Conservation (phyloP, 2,113 vertebrate genomes). For the Empidonax traillii region DNA sequence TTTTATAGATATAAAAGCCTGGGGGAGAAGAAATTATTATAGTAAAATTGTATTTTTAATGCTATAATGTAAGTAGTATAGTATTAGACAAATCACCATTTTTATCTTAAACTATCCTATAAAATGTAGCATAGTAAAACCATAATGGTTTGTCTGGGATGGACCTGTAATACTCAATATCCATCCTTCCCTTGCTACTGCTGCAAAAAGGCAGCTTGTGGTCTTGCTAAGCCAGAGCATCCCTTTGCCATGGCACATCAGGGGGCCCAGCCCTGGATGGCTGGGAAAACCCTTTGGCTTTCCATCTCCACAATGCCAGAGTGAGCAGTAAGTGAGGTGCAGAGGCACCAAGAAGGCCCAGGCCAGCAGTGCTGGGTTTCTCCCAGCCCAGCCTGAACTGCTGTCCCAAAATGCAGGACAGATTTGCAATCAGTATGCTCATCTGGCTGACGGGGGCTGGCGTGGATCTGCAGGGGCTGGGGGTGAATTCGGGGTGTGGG, state of each 20-base stretch:
- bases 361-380: neutral
- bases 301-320: fast-evolving
- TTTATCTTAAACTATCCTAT: constrained; percentile 18
- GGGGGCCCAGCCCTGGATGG: neutral
- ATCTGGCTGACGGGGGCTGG: fast-evolving
- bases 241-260: fast-evolving
- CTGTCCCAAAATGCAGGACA: neutral
- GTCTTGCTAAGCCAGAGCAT: neutral
- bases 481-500: fast-evolving
- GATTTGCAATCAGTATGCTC: neutral
- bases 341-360: neutral
- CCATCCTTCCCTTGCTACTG: neutral
- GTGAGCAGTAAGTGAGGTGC: fast-evolving
- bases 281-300: neutral
- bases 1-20: constrained; percentile 44
- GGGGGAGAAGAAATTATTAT: constrained; percentile 6
- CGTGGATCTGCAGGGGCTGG: neutral
- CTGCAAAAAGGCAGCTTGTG: neutral
- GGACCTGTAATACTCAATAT: neutral
- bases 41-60: constrained; percentile 50
- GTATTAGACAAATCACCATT: constrained; percentile 31
- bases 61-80: neutral
- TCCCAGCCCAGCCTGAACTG: neutral
- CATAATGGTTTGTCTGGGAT: neutral
- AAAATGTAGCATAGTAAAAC: constrained; percentile 20